These are phyloP conservation scores for Gambelia wislizenii DNA, from an alignment of 2,797 vertebrate genomes.

Conservation along the genomic window DNA sequence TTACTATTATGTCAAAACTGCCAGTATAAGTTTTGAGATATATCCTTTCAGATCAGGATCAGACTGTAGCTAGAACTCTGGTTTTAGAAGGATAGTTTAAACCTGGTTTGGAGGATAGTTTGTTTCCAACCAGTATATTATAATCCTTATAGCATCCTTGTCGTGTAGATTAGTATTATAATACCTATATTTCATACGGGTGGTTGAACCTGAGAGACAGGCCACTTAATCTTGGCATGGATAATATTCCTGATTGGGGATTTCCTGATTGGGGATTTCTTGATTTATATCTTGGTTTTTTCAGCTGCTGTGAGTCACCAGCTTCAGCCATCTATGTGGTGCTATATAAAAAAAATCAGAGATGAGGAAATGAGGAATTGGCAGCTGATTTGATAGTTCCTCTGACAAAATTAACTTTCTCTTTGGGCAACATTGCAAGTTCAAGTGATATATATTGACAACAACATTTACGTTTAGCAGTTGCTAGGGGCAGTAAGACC, in stretches of 20 bases:
- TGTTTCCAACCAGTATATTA: background rate
- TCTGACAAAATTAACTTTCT: conserved; percentile 1
- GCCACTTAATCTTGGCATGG: too few species aligned
- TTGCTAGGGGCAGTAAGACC: too few species aligned
- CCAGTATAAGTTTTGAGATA: background rate
- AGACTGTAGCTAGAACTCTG: background rate
- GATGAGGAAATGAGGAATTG: background rate
- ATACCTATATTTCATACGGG: background rate
- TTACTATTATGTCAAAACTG: background rate
- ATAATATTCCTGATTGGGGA: background rate
- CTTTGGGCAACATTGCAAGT: background rate
- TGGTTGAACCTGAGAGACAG: background rate
- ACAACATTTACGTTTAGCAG: background rate
- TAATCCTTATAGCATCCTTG: background rate
- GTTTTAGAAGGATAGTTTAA: too few species aligned
- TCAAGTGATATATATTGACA: background rate
- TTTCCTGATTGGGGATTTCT: background rate
- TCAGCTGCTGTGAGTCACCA: background rate
- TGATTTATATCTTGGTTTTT: background rate
- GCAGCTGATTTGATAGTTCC: background rate
- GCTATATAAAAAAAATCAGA: background rate
- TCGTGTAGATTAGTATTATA: background rate
- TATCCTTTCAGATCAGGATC: background rate
- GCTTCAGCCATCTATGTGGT: background rate
- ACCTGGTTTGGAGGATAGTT: background rate